Conservation (phyloP, 2,797 vertebrate species). For the Chloroceryle amazona region DNA sequence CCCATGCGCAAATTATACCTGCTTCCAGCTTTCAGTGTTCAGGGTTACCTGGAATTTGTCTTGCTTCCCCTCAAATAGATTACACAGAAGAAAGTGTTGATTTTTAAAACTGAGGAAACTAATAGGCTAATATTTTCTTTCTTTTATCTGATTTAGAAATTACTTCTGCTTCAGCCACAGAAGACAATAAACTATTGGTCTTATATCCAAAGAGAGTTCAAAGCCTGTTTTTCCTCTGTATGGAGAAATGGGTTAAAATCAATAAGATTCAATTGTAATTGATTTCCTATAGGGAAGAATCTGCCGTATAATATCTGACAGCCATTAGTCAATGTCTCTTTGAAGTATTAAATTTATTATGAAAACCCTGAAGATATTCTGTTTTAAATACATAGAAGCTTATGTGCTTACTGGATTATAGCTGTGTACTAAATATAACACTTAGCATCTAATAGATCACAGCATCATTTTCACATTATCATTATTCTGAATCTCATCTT, state of each 20-base stretch:
- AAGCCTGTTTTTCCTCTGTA: constrained; percentile 11
- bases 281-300: constrained; percentile 65
- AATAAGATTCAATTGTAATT: constrained; percentile 64
- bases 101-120: constrained; percentile 23
- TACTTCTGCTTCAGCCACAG: neutral
- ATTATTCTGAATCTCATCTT: constrained; percentile 36
- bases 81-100: neutral
- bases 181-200: neutral
- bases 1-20: neutral
- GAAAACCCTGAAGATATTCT: constrained; percentile 59
- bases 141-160: constrained; percentile 44
- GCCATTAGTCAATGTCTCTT: constrained; percentile 68
- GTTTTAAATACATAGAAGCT: constrained; percentile 38
- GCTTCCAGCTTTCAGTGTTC: neutral
- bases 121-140: constrained; percentile 25
- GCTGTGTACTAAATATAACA: constrained; percentile 20
- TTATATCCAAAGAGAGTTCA: constrained; percentile 29
- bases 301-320: constrained; percentile 43
- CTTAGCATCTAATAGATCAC: constrained; percentile 23
- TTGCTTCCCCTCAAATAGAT: neutral
- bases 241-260: constrained; percentile 58
- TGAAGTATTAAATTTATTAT: constrained; percentile 66
- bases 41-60: constrained; percentile 9
- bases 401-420: constrained; percentile 56
- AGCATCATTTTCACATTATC: constrained; percentile 47